Conservation (phyloP, 2,888 invertebrate species). For the Furcula furcula region DNA sequence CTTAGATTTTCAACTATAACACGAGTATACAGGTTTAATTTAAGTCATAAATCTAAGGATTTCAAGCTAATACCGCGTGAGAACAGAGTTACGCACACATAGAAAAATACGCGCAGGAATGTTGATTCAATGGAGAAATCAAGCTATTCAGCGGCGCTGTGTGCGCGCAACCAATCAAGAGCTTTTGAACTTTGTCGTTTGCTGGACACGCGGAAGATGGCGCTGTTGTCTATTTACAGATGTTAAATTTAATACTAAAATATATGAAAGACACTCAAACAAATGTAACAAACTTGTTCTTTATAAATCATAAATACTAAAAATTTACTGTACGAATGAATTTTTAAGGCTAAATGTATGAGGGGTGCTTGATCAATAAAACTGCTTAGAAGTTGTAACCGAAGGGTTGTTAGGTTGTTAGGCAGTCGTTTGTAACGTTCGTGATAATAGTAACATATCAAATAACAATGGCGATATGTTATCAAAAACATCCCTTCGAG, state of each 20-base stretch:
- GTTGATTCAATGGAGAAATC: conserved; percentile 81
- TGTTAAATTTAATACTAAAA: conserved; percentile 13
- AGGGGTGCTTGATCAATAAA: conserved; percentile 31
- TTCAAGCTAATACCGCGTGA: conserved; percentile 51
- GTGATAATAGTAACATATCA: conserved; percentile 23
- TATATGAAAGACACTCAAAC: background rate
- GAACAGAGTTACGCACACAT: conserved; percentile 71
- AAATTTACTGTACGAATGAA: background rate
- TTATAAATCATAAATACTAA: background rate
- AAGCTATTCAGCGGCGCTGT: conserved; percentile 66
- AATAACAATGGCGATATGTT: conserved; percentile 56
- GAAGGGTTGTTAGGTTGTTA: conserved; percentile 7
- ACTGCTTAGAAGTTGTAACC: background rate
- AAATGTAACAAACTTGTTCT: background rate
- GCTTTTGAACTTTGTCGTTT: conserved; percentile 64
- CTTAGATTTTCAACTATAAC: conserved; percentile 22
- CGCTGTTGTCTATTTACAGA: conserved; percentile 34
- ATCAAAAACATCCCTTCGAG: conserved; percentile 76
- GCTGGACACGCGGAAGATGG: conserved; percentile 58
- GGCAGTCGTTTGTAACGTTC: conserved; percentile 10
- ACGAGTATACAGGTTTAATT: conserved; percentile 33
- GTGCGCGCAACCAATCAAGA: conserved; percentile 62
- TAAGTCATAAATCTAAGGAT: conserved; percentile 47
- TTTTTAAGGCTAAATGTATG: conserved; percentile 1
- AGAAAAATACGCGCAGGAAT: conserved; percentile 75